Evolutionary conservation across 2,888 invertebrate genomes (phyloP).

Genomic region (Ormyrus thymus): DNA sequence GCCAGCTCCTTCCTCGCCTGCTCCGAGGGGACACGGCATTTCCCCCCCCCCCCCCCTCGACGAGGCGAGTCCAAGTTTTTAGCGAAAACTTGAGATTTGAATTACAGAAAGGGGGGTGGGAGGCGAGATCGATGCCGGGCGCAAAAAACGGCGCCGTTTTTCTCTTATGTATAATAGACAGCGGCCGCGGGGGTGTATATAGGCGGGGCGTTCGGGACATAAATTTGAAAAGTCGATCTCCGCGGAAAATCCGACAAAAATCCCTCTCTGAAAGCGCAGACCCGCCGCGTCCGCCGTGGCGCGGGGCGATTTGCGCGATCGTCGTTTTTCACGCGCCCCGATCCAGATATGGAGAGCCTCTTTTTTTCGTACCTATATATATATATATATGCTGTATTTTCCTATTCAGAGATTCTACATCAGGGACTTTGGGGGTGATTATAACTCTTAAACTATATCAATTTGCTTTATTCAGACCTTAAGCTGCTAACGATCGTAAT

Average conservation of each 20-base stretch:
- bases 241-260: constrained; percentile 28
- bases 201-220: neutral
- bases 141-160: neutral
- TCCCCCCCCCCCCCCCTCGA: too few relatives aligned
- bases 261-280: constrained; percentile 12
- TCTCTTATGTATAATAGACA: constrained; percentile 9
- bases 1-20: neutral
- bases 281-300: neutral
- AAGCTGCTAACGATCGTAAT: too few relatives aligned
- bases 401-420: too few relatives aligned
- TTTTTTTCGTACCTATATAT: neutral
- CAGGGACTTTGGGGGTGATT: too few relatives aligned
- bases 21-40: constrained; percentile 26
- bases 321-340: constrained; percentile 18
- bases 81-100: constrained; percentile 37
- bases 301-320: constrained; percentile 11
- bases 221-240: constrained; percentile 35
- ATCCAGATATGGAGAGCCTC: constrained; percentile 4
- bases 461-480: too few relatives aligned
- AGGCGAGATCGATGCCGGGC: neutral
- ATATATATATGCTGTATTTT: too few relatives aligned
- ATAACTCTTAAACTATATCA: too few relatives aligned
- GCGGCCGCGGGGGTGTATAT: neutral
- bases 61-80: constrained; percentile 23
- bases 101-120: constrained; percentile 33